Evolutionary conservation across 2,113 vertebrate genomes (phyloP), one percentile per base, ranked within the genome.

Genomic region (Pterocles orientalis): DNA sequence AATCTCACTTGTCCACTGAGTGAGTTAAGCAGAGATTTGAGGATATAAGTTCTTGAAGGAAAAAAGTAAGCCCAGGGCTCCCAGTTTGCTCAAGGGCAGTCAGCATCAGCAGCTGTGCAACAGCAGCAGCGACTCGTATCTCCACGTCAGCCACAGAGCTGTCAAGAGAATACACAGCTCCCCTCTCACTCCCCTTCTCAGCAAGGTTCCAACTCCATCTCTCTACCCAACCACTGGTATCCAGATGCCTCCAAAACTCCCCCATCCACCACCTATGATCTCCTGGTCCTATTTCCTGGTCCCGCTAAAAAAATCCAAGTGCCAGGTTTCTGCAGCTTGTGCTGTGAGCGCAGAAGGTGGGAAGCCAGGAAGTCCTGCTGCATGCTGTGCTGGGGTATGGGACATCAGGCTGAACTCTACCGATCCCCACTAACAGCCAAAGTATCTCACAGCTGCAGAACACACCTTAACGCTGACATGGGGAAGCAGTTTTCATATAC

Each of bases 61-160:
- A 47, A 50, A 33, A 77, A 19, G 12, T 15, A 83, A 84, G 62
- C 18, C 56, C 19, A 39, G 39, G 26, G 56, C 26, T 87, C 41
- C 29, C 34, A 47, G 25, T 26, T 29, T 81, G 53, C 87, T 61
- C 45, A 80, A 45, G 34, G 51, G n/a, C 33, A 60, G 69, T 7
- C 7, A 58, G 62, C 61, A 71, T 12, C 17, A 34, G 51, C 31
- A 76, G 51, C 47, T 0, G 3, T 36, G 3, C 39, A 79, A 29
- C 1, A 1, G 34, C 65, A 41, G 21, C 5, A 6, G 29, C 34
- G 48, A 56, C 36, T 73, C 45, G 45, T 8, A 18, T 4, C 33
- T 50, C 20, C 5, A 1, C 6, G 11, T 45, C 61, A 70, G 50
- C 20, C 61, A 43, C n/a, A 24, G 0, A 0, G 54, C 58, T 1